A percentile compares a stretch with the other conserved stretches of the same genome.
phyloP scores from a whole-genome alignment of 2,797 vertebrate species.

The Pipistrellus pygmaeus region DNA sequence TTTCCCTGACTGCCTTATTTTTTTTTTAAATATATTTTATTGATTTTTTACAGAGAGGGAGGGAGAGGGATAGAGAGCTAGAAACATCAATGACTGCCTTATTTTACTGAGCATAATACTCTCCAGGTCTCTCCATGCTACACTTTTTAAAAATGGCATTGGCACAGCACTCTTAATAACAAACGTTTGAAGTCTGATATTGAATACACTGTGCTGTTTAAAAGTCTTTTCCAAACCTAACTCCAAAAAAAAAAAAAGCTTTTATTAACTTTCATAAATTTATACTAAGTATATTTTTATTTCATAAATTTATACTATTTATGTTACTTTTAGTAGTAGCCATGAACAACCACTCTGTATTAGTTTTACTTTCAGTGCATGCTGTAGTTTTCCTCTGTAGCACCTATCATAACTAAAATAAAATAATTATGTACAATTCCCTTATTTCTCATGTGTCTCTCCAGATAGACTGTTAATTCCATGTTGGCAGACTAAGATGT shows the following conservation, averaged over 20 bases:
- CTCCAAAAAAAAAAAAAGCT: neutral
- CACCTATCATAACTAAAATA: neutral
- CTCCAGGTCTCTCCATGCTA: no score
- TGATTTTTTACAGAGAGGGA: no score
- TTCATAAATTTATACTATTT: neutral
- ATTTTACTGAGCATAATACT: no score
- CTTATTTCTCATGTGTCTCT: constrained; percentile 14
- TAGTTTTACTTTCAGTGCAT: neutral
- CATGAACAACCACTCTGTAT: neutral
- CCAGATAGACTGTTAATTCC: neutral
- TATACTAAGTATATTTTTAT: neutral
- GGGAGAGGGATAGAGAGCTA: no score
- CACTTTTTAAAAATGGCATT: neutral
- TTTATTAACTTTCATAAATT: neutral
- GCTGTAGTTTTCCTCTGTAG: neutral
- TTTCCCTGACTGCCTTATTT: no score
- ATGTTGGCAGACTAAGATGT: neutral
- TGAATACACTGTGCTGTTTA: neutral
- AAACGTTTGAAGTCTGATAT: neutral
- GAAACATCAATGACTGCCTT: no score
- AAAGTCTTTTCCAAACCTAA: neutral
- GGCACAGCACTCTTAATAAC: neutral
- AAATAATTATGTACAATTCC: constrained; percentile 36
- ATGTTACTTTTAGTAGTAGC: neutral
- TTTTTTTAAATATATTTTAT: no score